Base-by-base conservation (phyloP, 2,113 vertebrate species). In the Urocynchramus pylzowi region DNA sequence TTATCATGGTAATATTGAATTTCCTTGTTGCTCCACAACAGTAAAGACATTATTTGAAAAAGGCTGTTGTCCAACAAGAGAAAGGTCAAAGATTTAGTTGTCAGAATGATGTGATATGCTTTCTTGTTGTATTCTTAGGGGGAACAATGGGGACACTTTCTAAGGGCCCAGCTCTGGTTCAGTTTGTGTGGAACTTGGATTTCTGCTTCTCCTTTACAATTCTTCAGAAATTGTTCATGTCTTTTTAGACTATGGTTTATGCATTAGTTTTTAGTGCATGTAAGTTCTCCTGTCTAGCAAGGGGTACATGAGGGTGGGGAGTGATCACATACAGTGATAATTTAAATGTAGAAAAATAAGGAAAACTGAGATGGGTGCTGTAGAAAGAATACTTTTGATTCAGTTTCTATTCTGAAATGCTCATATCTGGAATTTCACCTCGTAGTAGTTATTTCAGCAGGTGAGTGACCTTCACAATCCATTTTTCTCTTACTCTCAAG, bases 311-410 rank as follows among this genome's bases (percentile, higher is more conserved):
- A 50, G 28, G 17, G 13, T 57, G 67, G 13, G 15, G 28, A 7
- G 17, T 26, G 53, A 20, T 54, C 3, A 0, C 26, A 8, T 27
- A 16, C 7, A 26, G 26, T 28, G 33, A 12, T 1, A 0, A 28
- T 53, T 69, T 23, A 44, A 60, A 63, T 42, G 9, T 7, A 45
- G 74, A 56, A 56, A 85, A 90, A 45, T 18, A 41, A 50, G 56
- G 24, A 70, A 61, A 83, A 59, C 45, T 20, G 28, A 53, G 17
- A 19, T 33, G 1, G 1, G 4, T 64, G 28, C 52, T 18, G n/a
- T 3, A 67, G 54, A 84, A 69, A 23, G 13, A 44, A 41, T 8
- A 16, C 16, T 65, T 75, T 39, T 74, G 28, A 16, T 87, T 59
- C 47, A 5, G 5, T 64, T 84, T 85, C n/a, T 57, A 16, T 33